These are phyloP conservation scores for Isotomurus palustris DNA, from an alignment of 2,888 invertebrate species.

Conservation along the genomic window DNA sequence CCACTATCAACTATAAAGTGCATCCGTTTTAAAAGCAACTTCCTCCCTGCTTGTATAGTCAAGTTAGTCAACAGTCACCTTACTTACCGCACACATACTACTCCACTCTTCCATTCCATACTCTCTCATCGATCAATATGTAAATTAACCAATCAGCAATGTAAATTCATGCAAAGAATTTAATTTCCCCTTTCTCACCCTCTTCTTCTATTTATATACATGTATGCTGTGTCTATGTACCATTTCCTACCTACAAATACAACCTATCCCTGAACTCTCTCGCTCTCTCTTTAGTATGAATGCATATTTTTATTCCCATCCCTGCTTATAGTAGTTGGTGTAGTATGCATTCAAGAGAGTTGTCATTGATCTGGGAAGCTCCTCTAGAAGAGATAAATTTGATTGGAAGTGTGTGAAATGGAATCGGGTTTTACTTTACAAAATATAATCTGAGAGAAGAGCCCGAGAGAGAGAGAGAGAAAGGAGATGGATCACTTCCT, in stretches of 20 bases:
- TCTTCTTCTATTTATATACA: conserved; percentile 1
- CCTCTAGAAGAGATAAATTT: conserved; percentile 6
- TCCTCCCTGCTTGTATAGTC: no score
- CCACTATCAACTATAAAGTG: no score
- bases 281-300: neutral
- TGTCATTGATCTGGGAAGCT: neutral
- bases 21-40: no score
- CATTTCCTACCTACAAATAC: neutral
- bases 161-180: conserved; percentile 49
- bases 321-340: no score
- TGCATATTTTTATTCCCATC: no score
- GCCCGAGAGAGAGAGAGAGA: conserved; percentile 12
- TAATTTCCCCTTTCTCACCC: conserved; percentile 46
- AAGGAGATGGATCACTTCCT: conserved; percentile 7
- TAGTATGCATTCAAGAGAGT: neutral
- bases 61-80: no score
- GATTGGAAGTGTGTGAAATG: conserved; percentile 16
- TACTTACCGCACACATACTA: no score
- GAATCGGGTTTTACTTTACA: no score
- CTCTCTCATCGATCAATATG: conserved; percentile 47
- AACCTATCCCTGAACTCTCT: neutral
- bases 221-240: neutral
- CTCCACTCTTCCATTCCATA: neutral
- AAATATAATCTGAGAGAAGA: no score
- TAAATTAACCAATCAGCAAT: conserved; percentile 48